These are phyloP conservation scores for Mastomys natalensis DNA, from an alignment of 2,113 vertebrate genomes.

Conservation along the genomic window DNA sequence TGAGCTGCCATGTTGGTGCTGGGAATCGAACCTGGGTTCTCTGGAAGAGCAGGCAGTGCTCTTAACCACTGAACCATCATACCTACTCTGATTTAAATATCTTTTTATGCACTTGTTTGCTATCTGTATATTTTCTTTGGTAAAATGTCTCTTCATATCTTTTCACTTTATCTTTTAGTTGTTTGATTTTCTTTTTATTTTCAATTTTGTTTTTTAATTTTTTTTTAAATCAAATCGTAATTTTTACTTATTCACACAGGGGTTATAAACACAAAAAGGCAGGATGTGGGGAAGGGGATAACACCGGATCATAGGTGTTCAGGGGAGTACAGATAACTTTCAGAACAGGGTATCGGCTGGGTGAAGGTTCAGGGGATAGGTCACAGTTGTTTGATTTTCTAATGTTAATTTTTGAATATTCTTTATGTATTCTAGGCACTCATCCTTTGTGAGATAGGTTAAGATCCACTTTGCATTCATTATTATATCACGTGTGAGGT, in stretches of 20 bases:
- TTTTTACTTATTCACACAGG: too few species aligned
- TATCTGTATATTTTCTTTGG: background rate
- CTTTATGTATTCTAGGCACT: background rate
- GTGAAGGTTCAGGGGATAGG: too few species aligned
- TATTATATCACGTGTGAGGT: background rate
- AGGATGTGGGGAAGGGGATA: too few species aligned
- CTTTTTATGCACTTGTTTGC: constrained; percentile 3
- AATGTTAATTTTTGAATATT: background rate
- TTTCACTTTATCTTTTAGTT: background rate
- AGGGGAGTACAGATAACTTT: too few species aligned
- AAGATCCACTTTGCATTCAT: constrained; percentile 8
- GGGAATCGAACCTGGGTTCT: background rate
- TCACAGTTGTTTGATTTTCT: background rate
- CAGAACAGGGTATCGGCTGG: too few species aligned
- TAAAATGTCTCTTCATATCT: background rate
- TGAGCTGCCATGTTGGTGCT: background rate
- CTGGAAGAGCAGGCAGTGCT: background rate
- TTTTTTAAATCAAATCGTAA: too few species aligned
- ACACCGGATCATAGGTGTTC: too few species aligned
- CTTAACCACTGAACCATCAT: background rate
- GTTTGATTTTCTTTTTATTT: constrained; percentile 17
- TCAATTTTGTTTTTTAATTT: too few species aligned
- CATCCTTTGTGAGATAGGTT: background rate
- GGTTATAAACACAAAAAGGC: too few species aligned
- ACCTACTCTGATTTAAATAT: background rate